Base-by-base conservation (phyloP, 2,888 invertebrate genomes). In the Galeruca laticollis region DNA sequence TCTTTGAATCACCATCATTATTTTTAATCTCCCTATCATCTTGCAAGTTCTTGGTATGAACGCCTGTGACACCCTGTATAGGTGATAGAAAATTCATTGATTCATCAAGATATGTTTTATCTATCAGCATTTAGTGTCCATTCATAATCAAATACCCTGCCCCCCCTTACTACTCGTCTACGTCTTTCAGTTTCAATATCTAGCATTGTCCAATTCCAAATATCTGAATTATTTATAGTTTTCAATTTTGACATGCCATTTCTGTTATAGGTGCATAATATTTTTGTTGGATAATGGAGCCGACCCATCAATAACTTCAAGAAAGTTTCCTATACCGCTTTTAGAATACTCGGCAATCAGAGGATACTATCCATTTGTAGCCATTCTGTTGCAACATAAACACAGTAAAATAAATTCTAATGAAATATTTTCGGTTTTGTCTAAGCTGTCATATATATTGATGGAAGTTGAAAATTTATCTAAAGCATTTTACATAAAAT, bases 301-400 rank as follows among this genome's bases (percentile, higher is more conserved):
- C 13, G 75, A 77, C 62, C 57, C 74, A 8, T 73, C 64, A n/a
- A 37, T 52, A 15, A 68, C 37, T 9, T 68, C 74, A 9, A 67
- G 62, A 49, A 76, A 77, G 68, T 77, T 78, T 56, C 54, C 60
- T 13, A 52, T 13, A 26, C 63, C 75, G 11, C 62, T 78, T 6
- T 61, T 79, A n/a, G 73, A 78, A 68, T 74, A 73, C 13, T 71
- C 78, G 9, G 73, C 76, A 3, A 51, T 71, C 10, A 65, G 75
- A 35, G 74, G 76, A 43, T 80, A 75, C 60, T 80, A 78, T 47
- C 80, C 80, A 1, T 74, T 79, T 47, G 71, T 80, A 6, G 74
- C 76, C 0, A 51, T 79, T 40, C 63, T 80, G 21, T 60, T 80
- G 2, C 62, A 74, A 21, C 76, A 79, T 26, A 68, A 70, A 56